These are phyloP conservation scores for Turdus rufiventris DNA, from an alignment of 2,113 vertebrate genomes.

Conservation along the genomic window DNA sequence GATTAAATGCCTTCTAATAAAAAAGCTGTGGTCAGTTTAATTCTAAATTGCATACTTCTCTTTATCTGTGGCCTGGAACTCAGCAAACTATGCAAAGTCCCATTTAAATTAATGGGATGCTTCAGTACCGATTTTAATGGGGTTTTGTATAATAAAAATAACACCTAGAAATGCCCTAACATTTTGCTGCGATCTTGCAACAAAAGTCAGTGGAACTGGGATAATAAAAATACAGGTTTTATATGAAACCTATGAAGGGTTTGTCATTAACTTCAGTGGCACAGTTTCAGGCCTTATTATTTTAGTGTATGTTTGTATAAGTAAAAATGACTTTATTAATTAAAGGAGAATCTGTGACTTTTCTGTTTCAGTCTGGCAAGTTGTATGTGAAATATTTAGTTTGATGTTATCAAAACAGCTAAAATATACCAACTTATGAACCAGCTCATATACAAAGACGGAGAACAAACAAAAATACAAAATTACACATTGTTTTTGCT, in stretches of 20 bases:
- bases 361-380: background rate
- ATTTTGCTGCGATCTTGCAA: constrained; percentile 16
- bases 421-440: background rate
- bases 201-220: constrained; percentile 8
- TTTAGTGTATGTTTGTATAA: background rate
- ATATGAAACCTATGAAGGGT: background rate
- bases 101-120: constrained; percentile 63
- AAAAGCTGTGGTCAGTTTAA: constrained; percentile 65
- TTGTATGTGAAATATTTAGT: background rate
- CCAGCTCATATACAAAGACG: background rate
- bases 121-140: constrained; percentile 57
- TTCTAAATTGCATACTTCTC: constrained; percentile 41
- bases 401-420: background rate
- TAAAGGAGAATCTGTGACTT: background rate
- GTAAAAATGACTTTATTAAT: constrained; percentile 40
- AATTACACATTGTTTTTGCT: background rate
- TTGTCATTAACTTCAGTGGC: constrained; percentile 19
- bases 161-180: constrained; percentile 50
- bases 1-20: constrained; percentile 55
- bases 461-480: constrained; percentile 15
- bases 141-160: constrained; percentile 56
- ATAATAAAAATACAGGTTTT: constrained; percentile 46
- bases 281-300: constrained; percentile 33
- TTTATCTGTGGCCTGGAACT: constrained; percentile 62
- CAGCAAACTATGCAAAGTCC: constrained; percentile 35